phyloP scores from a whole-genome alignment of 1,140 invertebrate species.

The Goniozus legneri region DNA sequence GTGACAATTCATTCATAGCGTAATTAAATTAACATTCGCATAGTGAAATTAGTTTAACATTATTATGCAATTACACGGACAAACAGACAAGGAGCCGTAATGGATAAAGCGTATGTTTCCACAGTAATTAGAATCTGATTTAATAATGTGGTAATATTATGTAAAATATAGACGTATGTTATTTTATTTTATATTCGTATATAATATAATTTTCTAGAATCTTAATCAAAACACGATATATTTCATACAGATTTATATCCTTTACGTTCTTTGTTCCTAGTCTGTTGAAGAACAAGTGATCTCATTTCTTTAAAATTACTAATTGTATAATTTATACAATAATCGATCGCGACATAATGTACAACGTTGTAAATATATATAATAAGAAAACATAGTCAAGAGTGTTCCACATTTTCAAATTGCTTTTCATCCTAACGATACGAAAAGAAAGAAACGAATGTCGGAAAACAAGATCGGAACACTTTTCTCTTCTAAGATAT shows the following conservation, averaged over 20 bases:
- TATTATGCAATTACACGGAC: slow-evolving; percentile 1
- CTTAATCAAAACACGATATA: neutral
- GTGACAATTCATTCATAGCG: slow-evolving; percentile 23
- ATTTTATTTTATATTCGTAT: neutral
- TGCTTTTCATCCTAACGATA: slow-evolving; percentile 6
- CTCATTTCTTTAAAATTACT: too few species aligned
- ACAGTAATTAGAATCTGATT: slow-evolving; percentile 2
- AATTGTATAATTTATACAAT: too few species aligned
- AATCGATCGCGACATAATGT: too few species aligned
- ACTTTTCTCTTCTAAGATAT: too few species aligned
- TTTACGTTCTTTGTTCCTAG: too few species aligned
- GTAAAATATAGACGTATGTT: neutral
- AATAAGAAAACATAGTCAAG: too few species aligned
- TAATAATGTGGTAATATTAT: slow-evolving; percentile 1
- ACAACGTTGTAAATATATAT: too few species aligned
- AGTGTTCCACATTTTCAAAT: neutral
- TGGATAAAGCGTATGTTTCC: neutral
- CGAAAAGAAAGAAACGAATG: too few species aligned
- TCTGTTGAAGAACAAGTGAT: too few species aligned
- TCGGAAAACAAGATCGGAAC: too few species aligned
- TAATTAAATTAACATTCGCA: slow-evolving; percentile 16
- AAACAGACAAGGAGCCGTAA: slow-evolving; percentile 6
- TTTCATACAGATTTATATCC: neutral
- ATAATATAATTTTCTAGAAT: neutral
- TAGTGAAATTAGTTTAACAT: slow-evolving; percentile 17